Conservation (phyloP, 2,888 invertebrate species). For the Leucozona laternaria region DNA sequence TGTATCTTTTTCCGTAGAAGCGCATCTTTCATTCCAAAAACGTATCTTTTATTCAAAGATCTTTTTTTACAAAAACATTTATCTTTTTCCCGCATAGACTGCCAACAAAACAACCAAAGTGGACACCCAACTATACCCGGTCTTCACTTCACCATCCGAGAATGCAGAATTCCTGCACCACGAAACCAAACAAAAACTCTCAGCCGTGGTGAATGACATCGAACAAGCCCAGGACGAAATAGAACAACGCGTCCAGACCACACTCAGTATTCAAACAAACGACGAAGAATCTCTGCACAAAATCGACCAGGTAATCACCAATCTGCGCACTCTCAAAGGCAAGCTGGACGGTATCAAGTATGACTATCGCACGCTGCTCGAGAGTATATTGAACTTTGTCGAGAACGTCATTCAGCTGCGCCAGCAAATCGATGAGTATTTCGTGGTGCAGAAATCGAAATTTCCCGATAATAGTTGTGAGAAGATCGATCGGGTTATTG, state of each 20-base stretch:
- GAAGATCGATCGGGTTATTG: constrained; percentile 85
- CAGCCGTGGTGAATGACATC: constrained; percentile 86
- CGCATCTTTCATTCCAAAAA: background rate
- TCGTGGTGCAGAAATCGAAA: constrained; percentile 81
- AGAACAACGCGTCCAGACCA: constrained; percentile 87
- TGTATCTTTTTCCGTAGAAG: background rate
- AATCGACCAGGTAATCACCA: constrained; percentile 87
- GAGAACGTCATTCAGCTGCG: constrained; percentile 87
- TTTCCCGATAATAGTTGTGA: constrained; percentile 81
- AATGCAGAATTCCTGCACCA: constrained; percentile 85
- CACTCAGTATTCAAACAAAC: constrained; percentile 87
- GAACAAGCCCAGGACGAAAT: constrained; percentile 88
- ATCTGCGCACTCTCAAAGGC: constrained; percentile 87
- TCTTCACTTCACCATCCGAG: constrained; percentile 87
- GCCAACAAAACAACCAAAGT: constrained; percentile 88
- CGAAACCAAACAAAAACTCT: constrained; percentile 86
- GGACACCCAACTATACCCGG: constrained; percentile 90
- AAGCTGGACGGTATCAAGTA: constrained; percentile 88
- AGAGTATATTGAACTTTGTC: constrained; percentile 89
- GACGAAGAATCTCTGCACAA: constrained; percentile 84
- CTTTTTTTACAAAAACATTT: constrained; percentile 69
- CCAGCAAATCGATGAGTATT: constrained; percentile 86
- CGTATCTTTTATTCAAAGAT: constrained; percentile 45
- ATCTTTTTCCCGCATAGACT: constrained; percentile 83
- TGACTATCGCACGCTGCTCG: constrained; percentile 89